Evolutionary conservation across 1,140 invertebrate genomes (phyloP).

Genomic region (Drosophila setifemur): DNA sequence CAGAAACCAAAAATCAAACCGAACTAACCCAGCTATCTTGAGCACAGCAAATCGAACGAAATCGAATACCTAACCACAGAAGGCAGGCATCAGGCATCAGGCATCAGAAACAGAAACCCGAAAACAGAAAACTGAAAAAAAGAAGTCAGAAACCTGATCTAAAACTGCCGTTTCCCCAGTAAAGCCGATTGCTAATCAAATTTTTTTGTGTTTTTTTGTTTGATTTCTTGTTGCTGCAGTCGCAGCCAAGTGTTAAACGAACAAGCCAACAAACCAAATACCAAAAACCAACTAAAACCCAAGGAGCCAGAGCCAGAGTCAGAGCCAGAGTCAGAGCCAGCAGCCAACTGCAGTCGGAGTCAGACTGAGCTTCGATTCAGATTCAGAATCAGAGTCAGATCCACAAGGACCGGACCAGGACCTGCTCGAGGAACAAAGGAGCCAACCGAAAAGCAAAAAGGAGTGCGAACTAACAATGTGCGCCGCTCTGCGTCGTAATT

Average conservation of each 20-base stretch:
- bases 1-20: too few relatives aligned
- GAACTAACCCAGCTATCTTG: slow-evolving; percentile 2
- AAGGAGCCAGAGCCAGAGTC: neutral
- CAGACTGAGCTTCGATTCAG: neutral
- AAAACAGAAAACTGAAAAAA: neutral
- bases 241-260: slow-evolving; percentile 47
- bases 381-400: slow-evolving; percentile 2
- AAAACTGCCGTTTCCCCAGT: neutral
- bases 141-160: neutral
- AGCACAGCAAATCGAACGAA: slow-evolving; percentile 23
- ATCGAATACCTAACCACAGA: slow-evolving; percentile 6
- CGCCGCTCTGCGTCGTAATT: slow-evolving; percentile 72
- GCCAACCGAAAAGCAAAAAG: slow-evolving; percentile 17
- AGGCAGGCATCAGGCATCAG: neutral
- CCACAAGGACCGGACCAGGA: too few relatives aligned
- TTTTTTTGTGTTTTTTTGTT: slow-evolving; percentile 29
- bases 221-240: slow-evolving; percentile 30
- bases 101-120: neutral
- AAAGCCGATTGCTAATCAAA: slow-evolving; percentile 17
- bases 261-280: slow-evolving; percentile 33
- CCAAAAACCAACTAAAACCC: neutral
- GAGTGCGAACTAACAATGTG: slow-evolving; percentile 61
- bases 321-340: neutral
- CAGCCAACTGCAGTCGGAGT: neutral
- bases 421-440: neutral